Evolutionary conservation across 2,888 invertebrate genomes (phyloP).

Genomic region (Urechis unicinctus): DNA sequence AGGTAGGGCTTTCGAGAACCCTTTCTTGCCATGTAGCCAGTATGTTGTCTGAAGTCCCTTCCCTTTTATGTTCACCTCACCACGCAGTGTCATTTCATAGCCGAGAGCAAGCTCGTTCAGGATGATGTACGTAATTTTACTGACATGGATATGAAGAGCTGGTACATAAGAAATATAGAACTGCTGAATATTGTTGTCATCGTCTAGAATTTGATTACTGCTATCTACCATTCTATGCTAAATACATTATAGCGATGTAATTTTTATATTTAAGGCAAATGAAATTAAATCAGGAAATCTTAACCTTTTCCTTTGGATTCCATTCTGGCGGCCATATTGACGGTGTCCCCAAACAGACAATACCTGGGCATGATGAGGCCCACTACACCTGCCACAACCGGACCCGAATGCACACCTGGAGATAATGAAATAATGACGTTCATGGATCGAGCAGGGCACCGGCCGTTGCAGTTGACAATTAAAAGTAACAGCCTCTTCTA

Average conservation of each 20-base stretch:
- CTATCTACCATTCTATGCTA: no score
- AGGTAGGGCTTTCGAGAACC: slow-evolving; percentile 13
- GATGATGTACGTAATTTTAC: slow-evolving; percentile 15
- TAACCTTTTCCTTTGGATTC: slow-evolving; percentile 30
- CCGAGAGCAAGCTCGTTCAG: slow-evolving; percentile 6
- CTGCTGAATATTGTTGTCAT: no score
- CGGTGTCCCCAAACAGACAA: slow-evolving; percentile 32
- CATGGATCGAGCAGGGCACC: neutral
- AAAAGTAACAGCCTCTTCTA: slow-evolving; percentile 35
- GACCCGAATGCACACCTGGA: slow-evolving; percentile 30
- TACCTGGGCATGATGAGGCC: slow-evolving; percentile 32
- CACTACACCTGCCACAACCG: slow-evolving; percentile 35
- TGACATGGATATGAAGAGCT: slow-evolving; percentile 21
- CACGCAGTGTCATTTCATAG: slow-evolving; percentile 16
- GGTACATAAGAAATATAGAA: no score
- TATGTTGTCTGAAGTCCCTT: slow-evolving; percentile 17
- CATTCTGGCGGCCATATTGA: slow-evolving; percentile 22
- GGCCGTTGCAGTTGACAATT: neutral
- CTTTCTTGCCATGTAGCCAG: slow-evolving; percentile 18
- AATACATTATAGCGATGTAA: no score
- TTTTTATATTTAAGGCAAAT: neutral
- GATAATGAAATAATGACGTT: neutral
- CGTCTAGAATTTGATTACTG: no score
- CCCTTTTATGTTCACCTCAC: slow-evolving; percentile 22
- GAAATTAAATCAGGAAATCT: neutral